These are phyloP conservation scores for Ascidia mentula DNA, from an alignment of 23 tunicate species.

Conservation along the genomic window DNA sequence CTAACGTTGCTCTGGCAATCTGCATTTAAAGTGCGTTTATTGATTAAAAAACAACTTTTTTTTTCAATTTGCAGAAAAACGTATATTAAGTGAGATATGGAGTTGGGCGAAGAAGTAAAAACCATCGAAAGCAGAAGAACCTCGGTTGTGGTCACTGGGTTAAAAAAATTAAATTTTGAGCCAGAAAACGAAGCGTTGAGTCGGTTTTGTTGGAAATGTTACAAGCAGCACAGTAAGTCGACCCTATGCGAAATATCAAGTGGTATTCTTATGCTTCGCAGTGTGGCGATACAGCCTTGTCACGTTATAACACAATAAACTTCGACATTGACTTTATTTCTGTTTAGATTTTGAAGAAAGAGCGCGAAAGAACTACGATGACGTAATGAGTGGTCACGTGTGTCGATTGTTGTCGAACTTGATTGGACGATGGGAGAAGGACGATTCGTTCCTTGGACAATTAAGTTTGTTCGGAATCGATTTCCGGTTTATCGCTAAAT, in stretches of 20 bases:
- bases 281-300: background rate
- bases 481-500: slow-evolving; percentile 32
- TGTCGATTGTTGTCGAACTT: slow-evolving; percentile 16
- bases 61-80: no score
- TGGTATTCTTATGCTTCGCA: background rate
- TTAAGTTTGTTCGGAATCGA: slow-evolving; percentile 42
- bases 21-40: no score
- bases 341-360: slow-evolving; percentile 12
- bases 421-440: slow-evolving; percentile 31
- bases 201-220: slow-evolving; percentile 52
- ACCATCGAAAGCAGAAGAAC: background rate
- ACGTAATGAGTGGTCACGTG: slow-evolving; percentile 62
- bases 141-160: background rate
- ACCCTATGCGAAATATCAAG: background rate
- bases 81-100: no score
- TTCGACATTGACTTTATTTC: background rate
- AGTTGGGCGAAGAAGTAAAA: no score
- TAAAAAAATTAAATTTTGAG: background rate
- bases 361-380: slow-evolving; percentile 43
- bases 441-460: slow-evolving; percentile 16
- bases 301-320: background rate
- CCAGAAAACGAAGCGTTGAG: slow-evolving; percentile 14
- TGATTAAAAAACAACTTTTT: no score
- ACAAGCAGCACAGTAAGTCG: slow-evolving; percentile 38
- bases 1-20: background rate